Evolutionary conservation across 2,888 invertebrate species (phyloP).

Genomic region (Torymus tubicola): DNA sequence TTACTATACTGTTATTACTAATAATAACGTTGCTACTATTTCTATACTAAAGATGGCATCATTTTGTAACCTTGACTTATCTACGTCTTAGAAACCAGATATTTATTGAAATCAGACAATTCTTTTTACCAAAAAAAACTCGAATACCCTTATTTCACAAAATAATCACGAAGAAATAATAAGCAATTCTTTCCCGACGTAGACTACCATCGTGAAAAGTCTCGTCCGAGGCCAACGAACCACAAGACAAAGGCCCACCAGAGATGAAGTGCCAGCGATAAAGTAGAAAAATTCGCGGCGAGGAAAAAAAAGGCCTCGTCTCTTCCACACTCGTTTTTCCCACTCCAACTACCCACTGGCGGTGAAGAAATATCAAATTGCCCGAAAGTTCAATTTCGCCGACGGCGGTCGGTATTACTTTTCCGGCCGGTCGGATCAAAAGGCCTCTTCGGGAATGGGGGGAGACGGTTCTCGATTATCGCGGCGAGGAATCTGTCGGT

Average conservation of each 20-base stretch:
- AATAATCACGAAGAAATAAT: no score
- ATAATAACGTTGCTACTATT: no score
- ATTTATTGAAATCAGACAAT: no score
- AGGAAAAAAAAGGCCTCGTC: slow-evolving; percentile 41
- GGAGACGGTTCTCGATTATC: slow-evolving; percentile 51
- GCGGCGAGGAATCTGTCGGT: slow-evolving; percentile 1
- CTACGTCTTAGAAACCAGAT: no score
- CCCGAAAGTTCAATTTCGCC: slow-evolving; percentile 56
- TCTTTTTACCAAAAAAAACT: no score
- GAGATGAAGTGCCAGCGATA: slow-evolving; percentile 34
- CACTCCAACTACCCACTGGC: not conserved
- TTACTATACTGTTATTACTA: no score
- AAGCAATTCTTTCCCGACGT: no score
- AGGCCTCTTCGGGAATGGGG: slow-evolving; percentile 13
- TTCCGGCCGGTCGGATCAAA: slow-evolving; percentile 47
- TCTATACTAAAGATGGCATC: no score
- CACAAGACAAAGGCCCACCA: slow-evolving; percentile 37
- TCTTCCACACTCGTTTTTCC: slow-evolving; percentile 10
- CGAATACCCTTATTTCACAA: no score
- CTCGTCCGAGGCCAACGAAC: slow-evolving; percentile 3
- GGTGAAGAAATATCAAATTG: slow-evolving; percentile 55
- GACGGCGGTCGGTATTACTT: slow-evolving; percentile 54
- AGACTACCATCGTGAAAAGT: no score
- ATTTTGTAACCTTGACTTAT: no score
- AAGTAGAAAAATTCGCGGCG: slow-evolving; percentile 41